Percentiles rank a stretch among this genome's conserved stretches.
Conservation (phyloP, 37 sponge, comb jelly and placozoan species). For the Spongilla lacustris region DNA sequence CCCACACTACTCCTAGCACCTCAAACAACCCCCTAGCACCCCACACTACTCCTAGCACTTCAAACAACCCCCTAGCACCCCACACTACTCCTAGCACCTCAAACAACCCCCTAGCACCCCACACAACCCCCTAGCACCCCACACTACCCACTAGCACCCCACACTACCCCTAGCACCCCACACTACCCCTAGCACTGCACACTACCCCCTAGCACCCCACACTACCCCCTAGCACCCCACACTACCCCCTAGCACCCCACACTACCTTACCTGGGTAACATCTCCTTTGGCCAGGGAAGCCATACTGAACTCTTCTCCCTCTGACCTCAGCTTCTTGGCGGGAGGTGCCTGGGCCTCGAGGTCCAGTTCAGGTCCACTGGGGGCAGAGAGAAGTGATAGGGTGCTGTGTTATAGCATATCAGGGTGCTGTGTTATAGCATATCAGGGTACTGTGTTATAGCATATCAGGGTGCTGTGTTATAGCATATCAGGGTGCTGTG, state of each 20-base stretch:
- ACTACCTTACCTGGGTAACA: slow-evolving; percentile 59
- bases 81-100: background rate
- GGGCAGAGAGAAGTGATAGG: background rate
- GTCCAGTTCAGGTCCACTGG: slow-evolving; percentile 51
- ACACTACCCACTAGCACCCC: too few species aligned
- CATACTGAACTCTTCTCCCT: slow-evolving; percentile 75
- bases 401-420: too few species aligned
- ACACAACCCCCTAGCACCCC: background rate
- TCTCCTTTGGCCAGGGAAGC: slow-evolving; percentile 76
- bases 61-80: too few species aligned
- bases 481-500: too few species aligned
- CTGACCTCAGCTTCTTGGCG: slow-evolving; percentile 18
- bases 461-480: too few species aligned
- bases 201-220: background rate
- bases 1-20: background rate
- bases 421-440: too few species aligned
- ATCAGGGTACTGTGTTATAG: too few species aligned
- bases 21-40: too few species aligned
- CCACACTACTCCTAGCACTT: background rate
- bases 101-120: too few species aligned
- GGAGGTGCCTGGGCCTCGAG: slow-evolving; percentile 41
- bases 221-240: background rate
- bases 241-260: background rate
- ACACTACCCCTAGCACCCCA: background rate
- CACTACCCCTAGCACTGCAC: background rate